Evolutionary conservation across 2,797 vertebrate genomes (phyloP), one percentile per base, ranked within the genome.

Genomic region (Cossypha dichroa): DNA sequence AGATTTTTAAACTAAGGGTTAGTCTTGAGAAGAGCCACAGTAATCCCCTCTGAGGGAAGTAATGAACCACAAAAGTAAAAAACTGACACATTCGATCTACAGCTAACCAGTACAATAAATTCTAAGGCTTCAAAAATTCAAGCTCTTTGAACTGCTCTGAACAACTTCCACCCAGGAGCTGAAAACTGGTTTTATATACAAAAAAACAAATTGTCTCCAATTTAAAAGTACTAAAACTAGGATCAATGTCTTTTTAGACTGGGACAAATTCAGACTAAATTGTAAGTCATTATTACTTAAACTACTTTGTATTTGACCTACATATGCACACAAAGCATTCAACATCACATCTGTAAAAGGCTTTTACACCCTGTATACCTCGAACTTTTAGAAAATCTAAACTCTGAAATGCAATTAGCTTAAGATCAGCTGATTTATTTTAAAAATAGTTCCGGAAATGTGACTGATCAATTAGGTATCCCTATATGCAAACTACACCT

Each of bases 401-500:
- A 77, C 8, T 4, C 13, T 11, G 6, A 82, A 67, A 43, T 4
- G 4, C 41, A 48, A 49, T 52, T 36, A 45, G 5, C 59, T 87
- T 16, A 81, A 36, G 16, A 89, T 59, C 14, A 89, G 26, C 15
- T 46, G 15, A 76, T 62, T 87, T 66, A 78, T 23, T 73, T 29
- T 64, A 74, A 25, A 63, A 79, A 85, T 19, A 33, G 9, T 63
- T 85, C 56, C 0, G 0, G 59, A 85, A 85, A n/a, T 23, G 4
- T 70, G 85, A 93, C 64, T 82, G 46, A 74, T 85, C 20, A 49
- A 56, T 60, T 60, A 87, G 19, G 34, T 13, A 80, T 64, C 34
- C 21, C 54, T 49, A 33, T 21, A 90, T 14, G 18, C 48, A 90
- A 93, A 80, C n/a, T 68, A 60, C 85, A 99, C 99, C 99, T 98